Percentiles rank a stretch among this genome's conserved stretches.
These are phyloP conservation scores for Sesia apiformis DNA, from an alignment of 2,888 invertebrate species.

Conservation along the genomic window DNA sequence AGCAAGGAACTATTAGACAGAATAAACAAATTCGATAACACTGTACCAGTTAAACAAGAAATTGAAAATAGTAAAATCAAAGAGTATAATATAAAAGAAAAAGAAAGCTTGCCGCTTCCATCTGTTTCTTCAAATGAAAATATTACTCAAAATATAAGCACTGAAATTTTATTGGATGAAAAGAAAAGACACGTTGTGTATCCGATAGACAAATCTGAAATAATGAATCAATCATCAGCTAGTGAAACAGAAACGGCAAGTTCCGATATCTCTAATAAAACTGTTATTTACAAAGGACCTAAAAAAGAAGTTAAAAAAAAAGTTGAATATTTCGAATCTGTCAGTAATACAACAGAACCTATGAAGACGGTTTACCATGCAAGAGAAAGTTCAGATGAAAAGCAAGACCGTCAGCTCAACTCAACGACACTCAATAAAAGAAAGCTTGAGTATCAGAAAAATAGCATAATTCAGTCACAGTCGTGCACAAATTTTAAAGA, in stretches of 20 bases:
- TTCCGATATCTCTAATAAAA: constrained; percentile 81
- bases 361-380: constrained; percentile 67
- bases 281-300: constrained; percentile 76
- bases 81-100: constrained; percentile 52
- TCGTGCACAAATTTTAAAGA: constrained; percentile 86
- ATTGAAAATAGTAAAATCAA: constrained; percentile 76
- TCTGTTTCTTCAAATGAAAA: constrained; percentile 5
- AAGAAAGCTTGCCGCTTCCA: constrained; percentile 8
- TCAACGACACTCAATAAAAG: constrained; percentile 16
- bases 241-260: constrained; percentile 83
- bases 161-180: constrained; percentile 42
- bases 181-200: constrained; percentile 43
- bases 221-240: constrained; percentile 60
- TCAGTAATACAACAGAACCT: constrained; percentile 67
- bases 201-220: constrained; percentile 40
- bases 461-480: constrained; percentile 72
- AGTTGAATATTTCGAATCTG: constrained; percentile 87
- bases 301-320: constrained; percentile 81
- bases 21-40: constrained; percentile 62
- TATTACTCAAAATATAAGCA: constrained; percentile 4
- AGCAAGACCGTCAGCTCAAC: constrained; percentile 30
- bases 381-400: constrained; percentile 66
- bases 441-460: constrained; percentile 28
- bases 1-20: constrained; percentile 83
- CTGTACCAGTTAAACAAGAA: constrained; percentile 57